Evolutionary conservation across 2,888 invertebrate genomes (phyloP).

Genomic region (Opisthograptis luteolata): DNA sequence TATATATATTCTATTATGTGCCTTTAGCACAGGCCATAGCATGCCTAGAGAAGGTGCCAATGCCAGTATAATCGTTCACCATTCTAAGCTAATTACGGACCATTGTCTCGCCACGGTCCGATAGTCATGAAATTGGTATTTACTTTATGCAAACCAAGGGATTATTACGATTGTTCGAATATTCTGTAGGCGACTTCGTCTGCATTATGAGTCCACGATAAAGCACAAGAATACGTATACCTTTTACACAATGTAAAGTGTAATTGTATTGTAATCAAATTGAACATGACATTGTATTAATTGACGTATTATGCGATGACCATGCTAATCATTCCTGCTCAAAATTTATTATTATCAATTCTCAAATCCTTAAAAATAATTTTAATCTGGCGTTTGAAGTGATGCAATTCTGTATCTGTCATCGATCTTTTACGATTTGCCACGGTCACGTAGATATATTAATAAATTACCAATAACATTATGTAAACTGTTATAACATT

Average conservation of each 20-base stretch:
- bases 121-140: conserved; percentile 42
- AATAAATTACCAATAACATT: conserved; percentile 11
- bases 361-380: too few relatives aligned
- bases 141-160: conserved; percentile 28
- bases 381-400: too few relatives aligned
- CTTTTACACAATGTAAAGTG: conserved; percentile 1
- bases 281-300: neutral
- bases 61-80: conserved; percentile 5
- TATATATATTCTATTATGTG: too few relatives aligned
- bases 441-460: neutral
- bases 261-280: conserved; percentile 15
- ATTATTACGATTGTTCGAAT: conserved; percentile 29
- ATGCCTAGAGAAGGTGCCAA: conserved; percentile 4
- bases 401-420: too few relatives aligned
- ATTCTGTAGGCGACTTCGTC: conserved; percentile 21
- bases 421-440: conserved; percentile 7
- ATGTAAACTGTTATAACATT: conserved; percentile 11
- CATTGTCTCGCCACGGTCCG: conserved; percentile 35
- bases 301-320: neutral
- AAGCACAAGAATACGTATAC: neutral
- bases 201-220: too few relatives aligned
- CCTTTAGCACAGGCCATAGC: too few relatives aligned
- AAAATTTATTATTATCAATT: too few relatives aligned
- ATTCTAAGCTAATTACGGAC: conserved; percentile 29
- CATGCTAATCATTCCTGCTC: neutral